phyloP scores from a whole-genome alignment of 2,888 invertebrate genomes.

The Lamproptera curius region DNA sequence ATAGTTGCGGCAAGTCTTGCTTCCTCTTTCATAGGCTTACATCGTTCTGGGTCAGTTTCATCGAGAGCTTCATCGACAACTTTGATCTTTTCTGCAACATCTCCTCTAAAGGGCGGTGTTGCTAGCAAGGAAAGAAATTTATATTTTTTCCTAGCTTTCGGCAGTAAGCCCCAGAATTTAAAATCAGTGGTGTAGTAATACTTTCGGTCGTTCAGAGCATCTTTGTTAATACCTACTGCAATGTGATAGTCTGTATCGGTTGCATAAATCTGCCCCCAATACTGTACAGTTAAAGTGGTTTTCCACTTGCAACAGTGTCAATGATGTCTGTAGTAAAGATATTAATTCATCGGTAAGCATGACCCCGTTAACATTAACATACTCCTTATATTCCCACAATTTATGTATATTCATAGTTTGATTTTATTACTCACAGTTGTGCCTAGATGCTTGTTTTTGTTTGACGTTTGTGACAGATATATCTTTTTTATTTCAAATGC shows the following conservation, averaged over 20 bases:
- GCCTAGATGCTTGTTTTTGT: background rate
- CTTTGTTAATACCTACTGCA: conserved; percentile 87
- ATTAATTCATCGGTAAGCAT: conserved; percentile 86
- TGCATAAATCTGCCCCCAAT: conserved; percentile 92
- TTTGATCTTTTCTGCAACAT: conserved; percentile 72
- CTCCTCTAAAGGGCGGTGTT: conserved; percentile 68
- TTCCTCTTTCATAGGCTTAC: conserved; percentile 84
- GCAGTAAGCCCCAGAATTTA: conserved; percentile 80
- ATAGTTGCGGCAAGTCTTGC: conserved; percentile 86
- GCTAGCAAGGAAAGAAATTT: conserved; percentile 60
- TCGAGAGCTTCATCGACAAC: conserved; percentile 66
- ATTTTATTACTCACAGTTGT: conserved; percentile 8
- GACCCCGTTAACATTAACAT: conserved; percentile 79
- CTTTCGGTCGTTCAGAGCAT: conserved; percentile 83
- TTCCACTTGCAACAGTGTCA: conserved; percentile 88
- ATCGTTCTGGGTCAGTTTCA: conserved; percentile 55
- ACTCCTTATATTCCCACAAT: conserved; percentile 66
- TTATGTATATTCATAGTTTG: conserved; percentile 60
- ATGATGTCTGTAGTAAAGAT: conserved; percentile 84
- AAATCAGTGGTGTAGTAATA: conserved; percentile 89
- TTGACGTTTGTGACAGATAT: conserved; percentile 8
- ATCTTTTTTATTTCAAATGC: background rate
- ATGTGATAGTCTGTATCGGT: conserved; percentile 88
- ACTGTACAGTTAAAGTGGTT: conserved; percentile 91
- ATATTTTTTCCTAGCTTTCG: conserved; percentile 65